phyloP scores from a whole-genome alignment of 2,888 invertebrate species.

The Troides oblongomaculatus region DNA sequence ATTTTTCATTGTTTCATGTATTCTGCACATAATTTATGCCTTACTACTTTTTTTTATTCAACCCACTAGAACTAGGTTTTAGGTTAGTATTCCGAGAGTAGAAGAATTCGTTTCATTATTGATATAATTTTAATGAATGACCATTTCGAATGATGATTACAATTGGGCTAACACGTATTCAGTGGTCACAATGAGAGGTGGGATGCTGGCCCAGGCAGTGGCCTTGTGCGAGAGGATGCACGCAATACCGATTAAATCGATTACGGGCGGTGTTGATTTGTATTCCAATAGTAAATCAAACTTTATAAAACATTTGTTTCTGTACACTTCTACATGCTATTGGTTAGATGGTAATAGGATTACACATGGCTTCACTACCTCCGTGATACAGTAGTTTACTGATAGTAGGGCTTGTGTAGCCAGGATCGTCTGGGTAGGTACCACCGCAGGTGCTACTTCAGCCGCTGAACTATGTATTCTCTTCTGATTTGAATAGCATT shows the following conservation, averaged over 20 bases:
- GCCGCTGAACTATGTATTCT: too few species aligned
- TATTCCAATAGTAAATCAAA: slow-evolving; percentile 5
- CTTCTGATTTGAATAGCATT: too few species aligned
- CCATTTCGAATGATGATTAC: slow-evolving; percentile 6
- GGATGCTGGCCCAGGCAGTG: slow-evolving; percentile 35
- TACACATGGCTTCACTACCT: too few species aligned
- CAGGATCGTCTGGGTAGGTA: too few species aligned
- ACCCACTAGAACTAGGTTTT: too few species aligned
- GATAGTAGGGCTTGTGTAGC: too few species aligned
- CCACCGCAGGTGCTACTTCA: too few species aligned
- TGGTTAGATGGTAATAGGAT: too few species aligned
- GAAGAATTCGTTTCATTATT: neutral
- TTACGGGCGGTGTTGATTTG: slow-evolving; percentile 1
- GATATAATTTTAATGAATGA: neutral
- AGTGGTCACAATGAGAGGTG: slow-evolving; percentile 34
- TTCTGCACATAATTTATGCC: too few species aligned
- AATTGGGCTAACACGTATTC: slow-evolving; percentile 31
- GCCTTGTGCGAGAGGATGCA: slow-evolving; percentile 51
- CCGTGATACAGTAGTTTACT: too few species aligned
- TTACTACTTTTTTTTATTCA: too few species aligned
- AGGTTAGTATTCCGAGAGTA: neutral
- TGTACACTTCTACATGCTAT: neutral
- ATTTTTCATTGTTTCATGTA: too few species aligned
- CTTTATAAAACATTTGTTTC: neutral
- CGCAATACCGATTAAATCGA: slow-evolving; percentile 34